These are phyloP conservation scores for Pseudococcus longispinus DNA, from an alignment of 2,888 invertebrate genomes.

Conservation along the genomic window DNA sequence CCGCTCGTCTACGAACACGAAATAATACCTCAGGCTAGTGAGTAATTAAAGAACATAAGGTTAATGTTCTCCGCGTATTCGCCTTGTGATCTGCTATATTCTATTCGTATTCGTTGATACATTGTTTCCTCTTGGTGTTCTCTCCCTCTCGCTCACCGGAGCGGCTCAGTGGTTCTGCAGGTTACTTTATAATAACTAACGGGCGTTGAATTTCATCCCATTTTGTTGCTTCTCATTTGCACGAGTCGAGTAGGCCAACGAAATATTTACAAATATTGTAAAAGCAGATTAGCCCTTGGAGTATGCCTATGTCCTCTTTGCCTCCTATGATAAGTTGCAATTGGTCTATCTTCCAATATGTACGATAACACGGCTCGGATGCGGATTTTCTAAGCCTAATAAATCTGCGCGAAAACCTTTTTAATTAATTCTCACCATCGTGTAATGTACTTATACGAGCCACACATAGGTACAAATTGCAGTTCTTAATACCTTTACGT, in stretches of 20 bases:
- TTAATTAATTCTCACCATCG: background rate
- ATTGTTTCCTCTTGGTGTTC: slow-evolving; percentile 17
- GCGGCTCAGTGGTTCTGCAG: background rate
- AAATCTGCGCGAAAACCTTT: background rate
- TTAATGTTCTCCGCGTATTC: slow-evolving; percentile 17
- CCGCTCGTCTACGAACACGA: slow-evolving; percentile 27
- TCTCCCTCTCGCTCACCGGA: background rate
- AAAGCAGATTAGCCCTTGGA: background rate
- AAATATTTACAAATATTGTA: background rate
- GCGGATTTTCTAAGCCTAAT: background rate
- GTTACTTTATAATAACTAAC: background rate
- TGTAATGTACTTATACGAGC: background rate
- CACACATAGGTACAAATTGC: background rate
- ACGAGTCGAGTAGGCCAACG: background rate
- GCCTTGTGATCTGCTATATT: background rate
- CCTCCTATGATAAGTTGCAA: background rate
- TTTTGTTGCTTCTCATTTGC: background rate
- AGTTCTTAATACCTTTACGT: background rate
- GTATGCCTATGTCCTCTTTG: background rate
- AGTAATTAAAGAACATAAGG: slow-evolving; percentile 45
- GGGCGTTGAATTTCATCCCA: background rate
- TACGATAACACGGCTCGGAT: background rate
- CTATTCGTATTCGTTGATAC: background rate
- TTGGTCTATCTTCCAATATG: background rate
- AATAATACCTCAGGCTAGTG: slow-evolving; percentile 36